Base-by-base conservation (phyloP, 2,113 vertebrate genomes). In the Oxyura jamaicensis region DNA sequence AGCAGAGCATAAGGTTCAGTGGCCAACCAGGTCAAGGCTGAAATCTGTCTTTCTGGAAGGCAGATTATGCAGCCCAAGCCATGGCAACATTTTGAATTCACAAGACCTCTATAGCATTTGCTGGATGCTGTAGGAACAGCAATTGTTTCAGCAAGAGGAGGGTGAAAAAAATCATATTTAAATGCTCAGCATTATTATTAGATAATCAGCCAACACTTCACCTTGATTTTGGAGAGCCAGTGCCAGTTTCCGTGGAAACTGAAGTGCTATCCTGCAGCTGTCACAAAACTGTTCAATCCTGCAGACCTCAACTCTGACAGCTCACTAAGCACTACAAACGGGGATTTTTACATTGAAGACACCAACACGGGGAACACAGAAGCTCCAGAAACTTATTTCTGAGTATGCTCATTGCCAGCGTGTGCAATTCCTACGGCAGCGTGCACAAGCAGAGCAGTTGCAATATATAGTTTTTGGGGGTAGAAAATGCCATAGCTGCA, bases 191-290 rank as follows among this genome's bases (percentile, higher is more conserved):
- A 39, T 88, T 84, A 92, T 82, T 86, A 80, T 36, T 79, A 86
- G 81, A 74, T 80, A 87, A 91, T 76, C 62, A 96, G 88, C 44
- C 83, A 89, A 71, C 55, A 74, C 74, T 89, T 88, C 78, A 95
- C 96, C 92, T 95, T 95, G 93, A 87, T 93, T 94, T 96, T 72
- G 50, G 68, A 89, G 23, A 93, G 48, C 28, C 36, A 39, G 41
- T 33, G 66, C 71, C 71, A 44, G 95, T 96, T 96, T 92, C 96
- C 63, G 0, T 91, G 96, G 96, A 93, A 97, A 96, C 93, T 7
- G 66, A 84, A 89, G 75, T 29, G 36, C 56, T 36, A 75, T 68
- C 81, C 66, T 77, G 74, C 62, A 84, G 50, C 83, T 77, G 74
- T 80, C 88, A 92, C 44, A 67, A 59, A 84, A 55, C 3, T 50